phyloP scores from a whole-genome alignment of 2,797 vertebrate species.

The Lutjanus argentimaculatus region DNA sequence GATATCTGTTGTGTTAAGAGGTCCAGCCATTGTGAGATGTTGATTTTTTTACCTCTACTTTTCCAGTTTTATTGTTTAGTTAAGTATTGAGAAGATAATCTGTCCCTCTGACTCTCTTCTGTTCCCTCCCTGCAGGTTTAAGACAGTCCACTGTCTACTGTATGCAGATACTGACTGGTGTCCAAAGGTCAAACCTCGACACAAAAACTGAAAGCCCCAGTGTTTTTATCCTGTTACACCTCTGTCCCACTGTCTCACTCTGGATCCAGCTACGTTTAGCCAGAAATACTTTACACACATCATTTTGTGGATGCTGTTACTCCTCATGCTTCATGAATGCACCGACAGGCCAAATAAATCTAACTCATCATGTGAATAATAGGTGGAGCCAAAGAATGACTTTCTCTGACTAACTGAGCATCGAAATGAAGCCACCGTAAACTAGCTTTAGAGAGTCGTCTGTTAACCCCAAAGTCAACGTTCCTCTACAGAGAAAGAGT shows the following conservation, averaged over 20 bases:
- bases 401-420: neutral
- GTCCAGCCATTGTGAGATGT: too few species aligned
- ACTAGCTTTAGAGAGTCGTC: neutral
- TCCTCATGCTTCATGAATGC: slow-evolving; percentile 2
- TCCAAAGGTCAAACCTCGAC: slow-evolving; percentile 64
- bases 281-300: neutral
- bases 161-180: slow-evolving; percentile 95
- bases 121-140: slow-evolving; percentile 86
- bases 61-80: too few species aligned
- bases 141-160: slow-evolving; percentile 94
- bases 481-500: neutral
- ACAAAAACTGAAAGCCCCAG: slow-evolving; percentile 30
- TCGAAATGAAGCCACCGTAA: neutral
- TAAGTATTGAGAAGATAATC: too few species aligned
- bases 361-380: neutral
- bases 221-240: neutral
- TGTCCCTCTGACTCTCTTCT: neutral
- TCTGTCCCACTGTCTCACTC: neutral
- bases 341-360: neutral
- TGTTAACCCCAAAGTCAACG: neutral
- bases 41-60: too few species aligned
- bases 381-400: slow-evolving; percentile 32
- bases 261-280: neutral
- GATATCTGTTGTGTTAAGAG: too few species aligned
- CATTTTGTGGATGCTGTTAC: neutral